Evolutionary conservation across 2,113 vertebrate species (phyloP).

Genomic region (Spea multiplicata): DNA sequence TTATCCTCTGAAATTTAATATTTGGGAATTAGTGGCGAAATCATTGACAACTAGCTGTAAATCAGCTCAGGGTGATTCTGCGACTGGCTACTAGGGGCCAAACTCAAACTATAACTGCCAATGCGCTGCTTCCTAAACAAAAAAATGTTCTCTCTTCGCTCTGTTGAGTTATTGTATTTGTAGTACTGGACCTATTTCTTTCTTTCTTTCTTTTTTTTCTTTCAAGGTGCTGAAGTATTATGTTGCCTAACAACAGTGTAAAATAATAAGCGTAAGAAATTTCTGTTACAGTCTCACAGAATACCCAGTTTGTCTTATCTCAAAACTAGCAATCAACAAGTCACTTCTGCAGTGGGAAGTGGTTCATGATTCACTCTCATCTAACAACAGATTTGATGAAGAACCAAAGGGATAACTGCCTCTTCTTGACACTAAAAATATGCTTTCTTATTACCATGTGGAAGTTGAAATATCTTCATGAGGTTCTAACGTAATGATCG

Average conservation of each 20-base stretch:
- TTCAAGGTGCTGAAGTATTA: not conserved
- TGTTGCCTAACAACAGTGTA: not conserved
- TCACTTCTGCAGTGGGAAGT: not conserved
- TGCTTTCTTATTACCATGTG: constrained; percentile 33
- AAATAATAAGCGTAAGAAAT: not conserved
- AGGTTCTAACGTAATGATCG: constrained; percentile 26
- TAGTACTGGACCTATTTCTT: no score
- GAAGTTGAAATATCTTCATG: constrained; percentile 32
- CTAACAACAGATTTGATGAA: constrained; percentile 36
- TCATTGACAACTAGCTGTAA: no score
- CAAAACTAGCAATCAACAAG: constrained; percentile 17
- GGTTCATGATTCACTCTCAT: constrained; percentile 29
- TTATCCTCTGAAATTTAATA: no score
- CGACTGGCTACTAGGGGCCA: no score
- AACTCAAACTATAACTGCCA: no score
- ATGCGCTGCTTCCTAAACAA: no score
- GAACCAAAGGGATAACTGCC: constrained; percentile 5
- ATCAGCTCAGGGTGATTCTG: no score
- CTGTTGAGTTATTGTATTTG: no score
- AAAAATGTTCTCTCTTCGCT: no score
- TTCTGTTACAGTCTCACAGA: no score
- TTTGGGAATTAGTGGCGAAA: no score
- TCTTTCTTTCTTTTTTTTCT: not conserved
- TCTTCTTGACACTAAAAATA: constrained; percentile 31
- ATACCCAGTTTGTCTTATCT: constrained; percentile 10